A percentile compares a stretch with the other conserved stretches of the same genome.
Conservation (phyloP, 2,797 vertebrate species). For the Martes flavigula region DNA sequence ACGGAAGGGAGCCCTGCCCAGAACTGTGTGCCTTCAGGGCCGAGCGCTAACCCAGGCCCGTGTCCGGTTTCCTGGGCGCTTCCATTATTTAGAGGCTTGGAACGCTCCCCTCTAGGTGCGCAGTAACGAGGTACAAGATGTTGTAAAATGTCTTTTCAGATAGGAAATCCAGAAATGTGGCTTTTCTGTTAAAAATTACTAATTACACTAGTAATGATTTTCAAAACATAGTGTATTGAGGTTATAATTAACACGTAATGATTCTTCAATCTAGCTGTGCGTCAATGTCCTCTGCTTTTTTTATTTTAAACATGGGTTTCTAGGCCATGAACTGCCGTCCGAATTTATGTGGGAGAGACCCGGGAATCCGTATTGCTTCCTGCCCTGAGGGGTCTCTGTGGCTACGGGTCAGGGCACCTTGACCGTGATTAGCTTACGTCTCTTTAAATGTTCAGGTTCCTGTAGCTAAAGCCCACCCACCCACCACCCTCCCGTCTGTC, state of each 20-base stretch:
- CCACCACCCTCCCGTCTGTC: rapidly evolving
- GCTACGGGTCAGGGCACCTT: too few relatives aligned
- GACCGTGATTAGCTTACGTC: background rate
- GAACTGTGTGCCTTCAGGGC: background rate
- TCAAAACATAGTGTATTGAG: background rate
- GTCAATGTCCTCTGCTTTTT: background rate
- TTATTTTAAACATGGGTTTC: background rate
- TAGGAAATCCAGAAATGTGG: background rate
- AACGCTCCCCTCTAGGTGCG: background rate
- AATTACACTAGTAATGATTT: background rate
- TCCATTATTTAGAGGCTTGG: constrained; percentile 44
- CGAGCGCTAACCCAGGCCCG: background rate
- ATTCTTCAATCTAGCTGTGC: background rate
- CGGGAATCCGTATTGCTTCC: rapidly evolving
- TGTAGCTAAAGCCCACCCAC: background rate
- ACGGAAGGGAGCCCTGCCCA: background rate
- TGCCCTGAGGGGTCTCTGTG: background rate
- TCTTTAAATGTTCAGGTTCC: background rate
- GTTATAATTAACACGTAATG: background rate
- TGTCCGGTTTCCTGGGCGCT: background rate
- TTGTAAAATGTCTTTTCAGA: background rate
- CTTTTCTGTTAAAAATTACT: background rate
- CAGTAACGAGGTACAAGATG: rapidly evolving
- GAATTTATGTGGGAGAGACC: background rate
- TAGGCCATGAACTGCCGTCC: background rate